These are phyloP conservation scores for Brachionichthys hirsutus DNA, from an alignment of 2,113 vertebrate species.

Conservation along the genomic window DNA sequence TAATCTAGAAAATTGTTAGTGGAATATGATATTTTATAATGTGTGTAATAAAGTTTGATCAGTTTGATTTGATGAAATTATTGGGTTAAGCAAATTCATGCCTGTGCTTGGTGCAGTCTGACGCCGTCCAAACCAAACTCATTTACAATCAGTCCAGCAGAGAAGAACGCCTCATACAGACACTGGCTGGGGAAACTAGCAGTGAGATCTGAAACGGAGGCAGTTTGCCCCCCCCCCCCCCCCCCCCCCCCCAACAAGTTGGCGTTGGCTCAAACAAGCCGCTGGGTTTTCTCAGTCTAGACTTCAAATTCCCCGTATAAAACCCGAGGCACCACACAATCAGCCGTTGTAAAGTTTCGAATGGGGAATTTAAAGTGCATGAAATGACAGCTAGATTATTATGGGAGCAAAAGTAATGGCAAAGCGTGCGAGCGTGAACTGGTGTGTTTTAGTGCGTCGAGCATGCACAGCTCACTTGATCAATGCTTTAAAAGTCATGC, in stretches of 20 bases:
- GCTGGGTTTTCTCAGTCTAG: slow-evolving; percentile 53
- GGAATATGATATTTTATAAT: not conserved
- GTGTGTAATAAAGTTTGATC: too few species aligned
- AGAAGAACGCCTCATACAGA: slow-evolving; percentile 21
- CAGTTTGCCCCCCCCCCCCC: slow-evolving; percentile 48
- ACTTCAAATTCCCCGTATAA: slow-evolving; percentile 55
- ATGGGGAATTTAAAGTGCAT: slow-evolving; percentile 19
- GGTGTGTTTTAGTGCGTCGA: slow-evolving; percentile 10
- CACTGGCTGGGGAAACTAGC: slow-evolving; percentile 11
- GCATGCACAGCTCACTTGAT: slow-evolving; percentile 1
- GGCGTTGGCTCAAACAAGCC: slow-evolving; percentile 54
- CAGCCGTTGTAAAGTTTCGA: slow-evolving; percentile 28
- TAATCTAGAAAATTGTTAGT: not conserved
- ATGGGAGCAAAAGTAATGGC: not conserved
- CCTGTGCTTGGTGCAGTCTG: not conserved
- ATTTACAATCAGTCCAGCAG: slow-evolving; percentile 3
- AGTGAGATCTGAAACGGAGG: slow-evolving; percentile 40
- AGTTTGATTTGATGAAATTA: not conserved
- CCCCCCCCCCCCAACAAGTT: slow-evolving; percentile 52
- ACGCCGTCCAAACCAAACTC: slow-evolving; percentile 1
- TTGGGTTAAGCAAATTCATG: slow-evolving; percentile 9
- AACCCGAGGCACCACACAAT: slow-evolving; percentile 41
- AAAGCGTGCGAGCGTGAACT: slow-evolving; percentile 22
- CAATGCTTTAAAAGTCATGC: not conserved
- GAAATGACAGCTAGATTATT: slow-evolving; percentile 24